A percentile compares a stretch with the other conserved stretches of the same genome.
These are phyloP conservation scores for Fissipunctia ypsillon DNA, from an alignment of 2,888 invertebrate species.

Conservation along the genomic window DNA sequence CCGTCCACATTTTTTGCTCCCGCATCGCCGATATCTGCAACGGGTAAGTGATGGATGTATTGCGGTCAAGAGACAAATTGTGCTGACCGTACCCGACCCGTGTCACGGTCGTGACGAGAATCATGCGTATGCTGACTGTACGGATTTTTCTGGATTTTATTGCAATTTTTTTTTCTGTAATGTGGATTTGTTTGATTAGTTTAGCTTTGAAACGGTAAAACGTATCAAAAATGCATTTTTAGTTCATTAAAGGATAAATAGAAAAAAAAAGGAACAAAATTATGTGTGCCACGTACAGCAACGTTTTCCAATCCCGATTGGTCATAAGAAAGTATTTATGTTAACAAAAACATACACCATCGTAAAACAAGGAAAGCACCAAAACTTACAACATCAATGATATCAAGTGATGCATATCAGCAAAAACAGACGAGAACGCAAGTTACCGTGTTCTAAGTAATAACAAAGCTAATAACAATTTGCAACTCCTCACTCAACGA, in stretches of 20 bases:
- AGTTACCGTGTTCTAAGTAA: slow-evolving; percentile 37
- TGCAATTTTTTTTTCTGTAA: background rate
- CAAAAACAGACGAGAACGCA: slow-evolving; percentile 18
- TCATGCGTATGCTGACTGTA: slow-evolving; percentile 65
- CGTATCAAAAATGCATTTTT: no score
- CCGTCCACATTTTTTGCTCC: slow-evolving; percentile 55
- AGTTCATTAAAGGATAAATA: no score
- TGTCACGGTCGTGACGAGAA: slow-evolving; percentile 76
- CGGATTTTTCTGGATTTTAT: slow-evolving; percentile 10
- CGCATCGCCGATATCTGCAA: slow-evolving; percentile 71
- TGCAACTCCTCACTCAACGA: slow-evolving; percentile 42
- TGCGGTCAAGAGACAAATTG: slow-evolving; percentile 78
- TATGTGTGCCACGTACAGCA: background rate
- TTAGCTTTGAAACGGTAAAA: no score
- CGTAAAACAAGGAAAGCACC: slow-evolving; percentile 28
- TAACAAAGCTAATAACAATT: slow-evolving; percentile 62
- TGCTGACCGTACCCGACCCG: slow-evolving; percentile 76
- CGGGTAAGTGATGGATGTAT: slow-evolving; percentile 77
- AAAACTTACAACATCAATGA: slow-evolving; percentile 44
- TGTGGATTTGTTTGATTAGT: no score
- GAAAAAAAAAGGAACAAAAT: no score
- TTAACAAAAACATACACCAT: slow-evolving; percentile 5
- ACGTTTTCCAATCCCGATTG: background rate
- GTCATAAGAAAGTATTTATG: background rate
- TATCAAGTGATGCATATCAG: slow-evolving; percentile 42